A percentile compares a stretch with the other conserved stretches of the same genome.
phyloP scores from a whole-genome alignment of 2,888 invertebrate genomes.

The Rhagophthalmus giganteus region DNA sequence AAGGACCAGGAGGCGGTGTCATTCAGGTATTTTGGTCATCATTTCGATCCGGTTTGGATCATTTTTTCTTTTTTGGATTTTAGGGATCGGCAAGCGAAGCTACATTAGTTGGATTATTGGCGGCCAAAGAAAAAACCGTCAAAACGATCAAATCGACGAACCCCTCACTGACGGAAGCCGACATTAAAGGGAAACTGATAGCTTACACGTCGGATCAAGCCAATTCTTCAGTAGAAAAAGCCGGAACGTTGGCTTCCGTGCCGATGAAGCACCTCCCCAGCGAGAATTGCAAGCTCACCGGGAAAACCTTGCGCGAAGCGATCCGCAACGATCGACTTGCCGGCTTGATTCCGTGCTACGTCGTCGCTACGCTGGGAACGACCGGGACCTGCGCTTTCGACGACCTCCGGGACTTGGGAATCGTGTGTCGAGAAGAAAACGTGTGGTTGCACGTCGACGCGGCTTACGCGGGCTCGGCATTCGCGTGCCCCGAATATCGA shows the following conservation, averaged over 20 bases:
- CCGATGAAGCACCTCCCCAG: slow-evolving; percentile 71
- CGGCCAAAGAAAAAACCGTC: slow-evolving; percentile 71
- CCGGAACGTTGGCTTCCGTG: slow-evolving; percentile 76
- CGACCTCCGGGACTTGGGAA: slow-evolving; percentile 83
- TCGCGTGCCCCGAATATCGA: slow-evolving; percentile 96
- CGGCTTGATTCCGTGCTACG: slow-evolving; percentile 61
- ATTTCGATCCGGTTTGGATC: slow-evolving; percentile 93
- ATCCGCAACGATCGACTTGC: slow-evolving; percentile 73
- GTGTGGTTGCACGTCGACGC: slow-evolving; percentile 97
- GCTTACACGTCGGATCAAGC: slow-evolving; percentile 84
- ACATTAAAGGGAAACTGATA: slow-evolving; percentile 70
- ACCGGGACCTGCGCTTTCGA: slow-evolving; percentile 96
- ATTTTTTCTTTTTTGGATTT: slow-evolving; percentile 51
- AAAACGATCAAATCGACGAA: slow-evolving; percentile 59
- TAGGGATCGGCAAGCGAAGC: slow-evolving; percentile 89
- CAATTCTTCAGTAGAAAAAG: slow-evolving; percentile 86
- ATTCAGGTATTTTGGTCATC: slow-evolving; percentile 74
- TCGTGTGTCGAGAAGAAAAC: slow-evolving; percentile 71
- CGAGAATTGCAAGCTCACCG: slow-evolving; percentile 69
- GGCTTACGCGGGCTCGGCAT: slow-evolving; percentile 94
- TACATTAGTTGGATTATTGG: slow-evolving; percentile 77
- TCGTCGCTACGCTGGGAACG: slow-evolving; percentile 87
- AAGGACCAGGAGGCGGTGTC: slow-evolving; percentile 81
- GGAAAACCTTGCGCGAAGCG: slow-evolving; percentile 66
- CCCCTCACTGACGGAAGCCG: slow-evolving; percentile 64